phyloP scores from a whole-genome alignment of 2,888 invertebrate genomes.

The Stratiomys singularior region DNA sequence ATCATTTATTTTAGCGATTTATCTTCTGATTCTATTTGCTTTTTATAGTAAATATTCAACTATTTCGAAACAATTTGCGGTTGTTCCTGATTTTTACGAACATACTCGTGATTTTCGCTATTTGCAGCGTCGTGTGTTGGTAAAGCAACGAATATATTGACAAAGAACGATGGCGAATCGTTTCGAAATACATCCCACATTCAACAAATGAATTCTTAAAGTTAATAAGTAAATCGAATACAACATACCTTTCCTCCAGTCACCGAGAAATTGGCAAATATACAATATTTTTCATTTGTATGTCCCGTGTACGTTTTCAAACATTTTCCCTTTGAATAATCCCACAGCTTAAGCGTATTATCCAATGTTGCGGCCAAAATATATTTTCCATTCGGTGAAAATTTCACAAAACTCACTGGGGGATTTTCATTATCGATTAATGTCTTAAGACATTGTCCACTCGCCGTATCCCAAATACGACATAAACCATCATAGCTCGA shows the following conservation, averaged over 20 bases:
- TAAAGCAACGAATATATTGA: no score
- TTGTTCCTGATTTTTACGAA: no score
- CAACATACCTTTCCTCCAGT: slow-evolving; percentile 94
- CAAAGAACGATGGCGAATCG: no score
- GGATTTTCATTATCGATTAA: slow-evolving; percentile 99
- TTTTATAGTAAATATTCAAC: no score
- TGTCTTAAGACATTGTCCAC: slow-evolving; percentile 98
- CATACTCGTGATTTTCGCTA: no score
- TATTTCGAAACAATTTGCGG: no score
- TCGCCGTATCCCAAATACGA: slow-evolving; percentile 99
- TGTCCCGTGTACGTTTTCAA: slow-evolving; percentile 98
- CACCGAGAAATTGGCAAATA: slow-evolving; percentile 99
- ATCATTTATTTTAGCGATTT: neutral
- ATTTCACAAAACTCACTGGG: slow-evolving; percentile 99
- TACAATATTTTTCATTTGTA: slow-evolving; percentile 99
- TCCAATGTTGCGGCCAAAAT: slow-evolving; percentile 98
- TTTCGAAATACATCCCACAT: no score
- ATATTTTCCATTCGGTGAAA: slow-evolving; percentile 99
- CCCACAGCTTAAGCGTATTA: slow-evolving; percentile 98
- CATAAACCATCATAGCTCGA: slow-evolving; percentile 99
- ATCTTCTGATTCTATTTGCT: no score
- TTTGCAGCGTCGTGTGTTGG: no score
- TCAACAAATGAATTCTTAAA: no score
- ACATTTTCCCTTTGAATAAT: slow-evolving; percentile 98
- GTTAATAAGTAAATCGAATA: neutral